Base-by-base conservation (phyloP, 92 coral and sea anemone genomes). In the Scolanthus callimorphus region DNA sequence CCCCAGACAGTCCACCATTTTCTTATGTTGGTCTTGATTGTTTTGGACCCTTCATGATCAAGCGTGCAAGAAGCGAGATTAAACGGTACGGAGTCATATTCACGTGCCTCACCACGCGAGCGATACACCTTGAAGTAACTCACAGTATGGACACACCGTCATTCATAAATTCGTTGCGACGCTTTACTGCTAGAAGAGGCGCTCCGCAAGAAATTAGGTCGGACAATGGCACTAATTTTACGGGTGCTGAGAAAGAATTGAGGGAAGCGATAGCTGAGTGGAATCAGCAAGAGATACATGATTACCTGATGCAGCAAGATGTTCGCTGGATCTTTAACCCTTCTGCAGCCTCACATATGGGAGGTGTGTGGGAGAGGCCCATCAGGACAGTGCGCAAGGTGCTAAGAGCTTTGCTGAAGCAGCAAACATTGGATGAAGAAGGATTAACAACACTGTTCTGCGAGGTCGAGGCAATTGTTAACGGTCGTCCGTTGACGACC, bases 271-370 rank as follows among this genome's bases (percentile, higher is more conserved):
- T 75, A 24, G 45, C 30, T 11, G 69, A 50, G 22, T 80, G 82
- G 77, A 80, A 78, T 39, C 60, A 62, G 44, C 47, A 62, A 25
- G 55, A 31, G 34, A 71, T 74, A 31, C 1, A 64, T 2, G 39
- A 60, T 6, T 80, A 56, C 49, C 59, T 60, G 27, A 22, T 54
- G 13, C 82, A 80, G 58, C 47, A 65, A 45, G 57, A 49, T 19
- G 31, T 74, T 17, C 29, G 60, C 21, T 80, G 82, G 87, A 52
- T 20, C n/a, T 74, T 80, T 58, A 80, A 80, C 41, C 79, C 81
- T 9, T 81, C 86, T 1, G 57, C 69, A 30, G 88, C 83, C 15
- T 73, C 82, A 22, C 88, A 60, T 31, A 63, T 59, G 58, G 73
- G 82, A 17, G 88, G 82, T 17, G 71, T 65, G 13, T 75, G 83